phyloP scores from a whole-genome alignment of 2,113 vertebrate species.

The Danionella cerebrum region DNA sequence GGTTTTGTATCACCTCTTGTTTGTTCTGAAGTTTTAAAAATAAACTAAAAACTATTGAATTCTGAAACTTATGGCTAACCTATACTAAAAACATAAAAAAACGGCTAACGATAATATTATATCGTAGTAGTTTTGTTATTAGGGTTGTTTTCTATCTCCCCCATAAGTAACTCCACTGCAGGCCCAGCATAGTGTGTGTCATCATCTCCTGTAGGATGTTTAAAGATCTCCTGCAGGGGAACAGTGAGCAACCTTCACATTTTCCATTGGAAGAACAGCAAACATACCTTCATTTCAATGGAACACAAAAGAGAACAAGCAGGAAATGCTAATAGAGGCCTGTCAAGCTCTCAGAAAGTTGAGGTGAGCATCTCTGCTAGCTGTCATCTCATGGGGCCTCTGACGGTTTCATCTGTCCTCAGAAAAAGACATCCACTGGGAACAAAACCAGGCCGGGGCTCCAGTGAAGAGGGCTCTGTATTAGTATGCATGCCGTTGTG shows the following conservation, averaged over 20 bases:
- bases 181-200: constrained; percentile 7
- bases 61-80: too few relatives aligned
- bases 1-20: too few relatives aligned
- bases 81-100: too few relatives aligned
- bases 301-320: constrained; percentile 30
- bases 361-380: constrained; percentile 24
- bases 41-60: too few relatives aligned
- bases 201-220: constrained; percentile 13
- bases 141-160: constrained; percentile 19
- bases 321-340: constrained; percentile 37
- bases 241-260: constrained; percentile 31
- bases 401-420: constrained; percentile 34
- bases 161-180: constrained; percentile 33
- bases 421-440: constrained; percentile 30
- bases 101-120: too few relatives aligned
- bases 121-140: too few relatives aligned
- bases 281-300: constrained; percentile 38
- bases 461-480: constrained; percentile 35
- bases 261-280: constrained; percentile 33
- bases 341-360: constrained; percentile 20
- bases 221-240: constrained; percentile 17
- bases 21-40: too few relatives aligned
- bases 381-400: constrained; percentile 33
- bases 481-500: constrained; percentile 45
- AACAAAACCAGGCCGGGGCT: constrained; percentile 39